Evolutionary conservation across 2,113 vertebrate genomes (phyloP).

Genomic region (Epinephelus moara): DNA sequence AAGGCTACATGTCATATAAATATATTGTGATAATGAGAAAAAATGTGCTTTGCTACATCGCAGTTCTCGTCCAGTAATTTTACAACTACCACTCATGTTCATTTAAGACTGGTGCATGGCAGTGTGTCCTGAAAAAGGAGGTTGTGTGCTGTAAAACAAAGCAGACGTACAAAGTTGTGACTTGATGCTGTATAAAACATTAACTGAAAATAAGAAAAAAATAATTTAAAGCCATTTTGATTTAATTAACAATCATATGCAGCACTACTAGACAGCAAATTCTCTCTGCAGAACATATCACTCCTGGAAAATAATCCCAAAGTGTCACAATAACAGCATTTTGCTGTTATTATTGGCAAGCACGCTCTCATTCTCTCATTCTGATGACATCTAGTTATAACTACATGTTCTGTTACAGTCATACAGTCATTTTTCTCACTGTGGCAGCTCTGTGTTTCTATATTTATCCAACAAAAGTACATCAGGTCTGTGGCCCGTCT

Average conservation of each 20-base stretch:
- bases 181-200: neutral
- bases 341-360: neutral
- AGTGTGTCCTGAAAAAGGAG: neutral
- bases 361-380: neutral
- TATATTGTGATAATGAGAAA: neutral
- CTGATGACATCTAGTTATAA: neutral
- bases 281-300: neutral
- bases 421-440: neutral
- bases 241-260: too few species aligned
- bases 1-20: neutral
- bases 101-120: neutral
- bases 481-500: slow-evolving; percentile 7
- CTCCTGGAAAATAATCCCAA: neutral
- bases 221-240: neutral
- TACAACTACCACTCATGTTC: neutral
- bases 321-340: neutral
- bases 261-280: neutral
- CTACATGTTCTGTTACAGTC: neutral
- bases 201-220: neutral
- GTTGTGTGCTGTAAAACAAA: neutral
- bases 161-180: neutral
- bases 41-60: neutral
- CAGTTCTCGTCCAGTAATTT: neutral
- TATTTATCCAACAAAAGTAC: neutral
- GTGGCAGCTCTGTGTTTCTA: slow-evolving; percentile 14